Base-by-base conservation (phyloP, 1,140 invertebrate genomes). In the Hylaeus anthracinus region DNA sequence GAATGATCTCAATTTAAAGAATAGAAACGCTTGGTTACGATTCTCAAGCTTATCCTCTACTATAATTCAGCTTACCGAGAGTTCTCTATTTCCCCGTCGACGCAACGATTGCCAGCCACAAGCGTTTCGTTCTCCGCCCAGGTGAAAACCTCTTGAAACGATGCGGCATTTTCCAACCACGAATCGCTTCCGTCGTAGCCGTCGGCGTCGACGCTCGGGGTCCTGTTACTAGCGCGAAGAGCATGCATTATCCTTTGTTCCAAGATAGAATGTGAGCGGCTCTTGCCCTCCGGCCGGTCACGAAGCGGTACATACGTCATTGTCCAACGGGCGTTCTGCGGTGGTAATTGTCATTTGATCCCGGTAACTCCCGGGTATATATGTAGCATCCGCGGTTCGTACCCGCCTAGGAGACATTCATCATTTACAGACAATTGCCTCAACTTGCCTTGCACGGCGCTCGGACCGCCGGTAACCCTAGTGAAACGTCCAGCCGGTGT, bases 301-400 rank as follows among this genome's bases (percentile, higher is more conserved):
- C 80, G 82, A 85, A 86, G 65, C 75, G 88, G 85, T 86, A 86
- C 90, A 90, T 90, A 89, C 89, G 86, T 91, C 89, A 91, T 90
- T 91, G 90, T 91, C 89, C 88, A 82, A 90, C 84, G 84, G 83
- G 64, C 78, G 85, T 88, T 88, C 85, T 89, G 84, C 86, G 88
- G 88, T 89, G 84, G 90, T 91, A 90, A 91, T 91, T 91, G 90
- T 90, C 90, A 91, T 90, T 91, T 91, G 90, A 91, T 91, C 90
- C 89, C 80, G 81, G 70, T 86, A 86, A 90, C 82, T 82, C 85
- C 72, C 64, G 67, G 61, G 72, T 85, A 86, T 87, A 86, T 81
- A 85, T 72, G 79, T 85, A 77, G 64, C 87, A 80, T 79, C 80
- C 72, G 70, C 81, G 73, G 72, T 75, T 88, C 81, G 79, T 81